A percentile compares a stretch with the other conserved stretches of the same genome.
These are phyloP conservation scores for Conistra vaccinii DNA, from an alignment of 2,888 invertebrate genomes.

Conservation along the genomic window DNA sequence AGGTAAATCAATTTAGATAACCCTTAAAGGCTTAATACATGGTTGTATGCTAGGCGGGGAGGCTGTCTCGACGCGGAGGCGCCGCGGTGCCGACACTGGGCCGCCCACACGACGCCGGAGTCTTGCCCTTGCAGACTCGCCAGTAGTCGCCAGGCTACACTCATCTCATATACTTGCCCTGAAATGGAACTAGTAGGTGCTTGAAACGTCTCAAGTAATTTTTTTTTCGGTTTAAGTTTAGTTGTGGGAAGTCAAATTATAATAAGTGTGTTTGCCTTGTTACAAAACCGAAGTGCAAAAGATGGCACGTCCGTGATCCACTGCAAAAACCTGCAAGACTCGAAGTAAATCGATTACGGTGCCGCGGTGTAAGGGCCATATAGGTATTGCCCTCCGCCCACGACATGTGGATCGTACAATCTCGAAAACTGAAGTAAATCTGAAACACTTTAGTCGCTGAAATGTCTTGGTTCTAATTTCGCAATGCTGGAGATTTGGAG, in stretches of 20 bases:
- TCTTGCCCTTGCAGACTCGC: constrained; percentile 70
- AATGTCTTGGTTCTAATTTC: background rate
- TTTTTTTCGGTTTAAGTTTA: background rate
- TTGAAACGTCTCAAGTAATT: background rate
- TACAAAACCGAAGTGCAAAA: no score
- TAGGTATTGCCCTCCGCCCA: no score
- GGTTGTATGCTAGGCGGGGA: constrained; percentile 62
- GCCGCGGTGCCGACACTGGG: constrained; percentile 54
- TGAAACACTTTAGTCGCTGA: background rate
- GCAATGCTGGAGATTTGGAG: no score
- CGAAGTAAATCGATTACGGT: background rate
- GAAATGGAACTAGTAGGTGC: background rate
- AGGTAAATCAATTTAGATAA: constrained; percentile 47
- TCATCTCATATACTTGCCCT: constrained; percentile 23
- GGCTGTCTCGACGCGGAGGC: constrained; percentile 74
- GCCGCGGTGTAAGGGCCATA: background rate
- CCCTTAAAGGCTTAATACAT: constrained; percentile 58
- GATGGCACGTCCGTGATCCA: background rate
- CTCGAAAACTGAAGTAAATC: background rate
- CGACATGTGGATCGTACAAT: background rate
- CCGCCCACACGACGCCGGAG: constrained; percentile 63
- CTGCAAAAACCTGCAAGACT: no score
- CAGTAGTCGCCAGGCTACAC: constrained; percentile 24
- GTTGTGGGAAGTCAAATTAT: background rate
- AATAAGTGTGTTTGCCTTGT: background rate